These are phyloP conservation scores for Plagiodera versicolora DNA, from an alignment of 2,888 invertebrate species.

Conservation along the genomic window DNA sequence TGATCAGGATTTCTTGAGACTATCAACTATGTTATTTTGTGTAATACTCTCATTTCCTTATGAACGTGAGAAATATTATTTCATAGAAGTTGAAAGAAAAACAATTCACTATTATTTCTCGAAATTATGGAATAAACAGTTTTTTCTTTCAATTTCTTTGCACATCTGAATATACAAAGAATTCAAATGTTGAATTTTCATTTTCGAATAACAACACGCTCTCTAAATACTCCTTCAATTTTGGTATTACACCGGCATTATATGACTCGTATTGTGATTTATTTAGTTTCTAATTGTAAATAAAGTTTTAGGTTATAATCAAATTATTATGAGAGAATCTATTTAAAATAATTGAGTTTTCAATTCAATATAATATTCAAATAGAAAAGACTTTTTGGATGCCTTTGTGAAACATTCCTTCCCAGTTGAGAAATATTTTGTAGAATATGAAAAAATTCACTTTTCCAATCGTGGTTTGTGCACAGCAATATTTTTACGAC, in stretches of 20 bases:
- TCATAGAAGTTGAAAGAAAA: no score
- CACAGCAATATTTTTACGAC: conserved; percentile 23
- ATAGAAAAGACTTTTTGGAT: conserved; percentile 7
- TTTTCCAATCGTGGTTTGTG: conserved; percentile 14
- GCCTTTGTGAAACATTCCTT: conserved; percentile 15
- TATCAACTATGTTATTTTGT: not conserved
- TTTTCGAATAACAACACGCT: no score
- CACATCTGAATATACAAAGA: no score
- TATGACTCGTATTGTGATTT: conserved; percentile 25
- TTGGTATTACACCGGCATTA: conserved; percentile 29
- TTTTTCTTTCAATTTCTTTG: no score
- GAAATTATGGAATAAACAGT: not conserved
- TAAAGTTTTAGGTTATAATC: conserved; percentile 15
- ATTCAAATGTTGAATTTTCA: no score
- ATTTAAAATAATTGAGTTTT: conserved; percentile 16
- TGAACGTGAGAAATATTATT: no score
- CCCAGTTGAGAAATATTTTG: not conserved
- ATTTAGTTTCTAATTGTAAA: conserved; percentile 29
- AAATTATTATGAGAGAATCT: not conserved
- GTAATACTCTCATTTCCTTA: no score
- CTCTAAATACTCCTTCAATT: conserved; percentile 22
- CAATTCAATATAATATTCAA: not conserved
- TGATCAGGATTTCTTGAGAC: not conserved
- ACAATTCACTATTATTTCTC: no score
- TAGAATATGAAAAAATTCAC: not conserved